Evolutionary conservation across 2,797 vertebrate genomes (phyloP).

Genomic region (Staurois parvus): DNA sequence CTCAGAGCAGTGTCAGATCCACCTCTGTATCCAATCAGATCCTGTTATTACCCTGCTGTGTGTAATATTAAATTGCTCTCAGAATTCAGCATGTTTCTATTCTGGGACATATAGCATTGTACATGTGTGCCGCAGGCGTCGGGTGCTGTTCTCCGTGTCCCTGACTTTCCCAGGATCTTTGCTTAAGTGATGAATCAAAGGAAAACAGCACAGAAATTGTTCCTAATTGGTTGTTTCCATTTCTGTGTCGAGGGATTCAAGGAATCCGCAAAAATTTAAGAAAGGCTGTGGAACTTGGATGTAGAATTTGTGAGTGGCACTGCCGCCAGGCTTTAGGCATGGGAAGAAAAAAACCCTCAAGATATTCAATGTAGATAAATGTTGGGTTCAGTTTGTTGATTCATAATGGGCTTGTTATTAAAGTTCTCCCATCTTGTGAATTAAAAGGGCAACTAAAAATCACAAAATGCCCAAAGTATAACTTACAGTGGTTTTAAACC

Average conservation of each 20-base stretch:
- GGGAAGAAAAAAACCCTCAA: background rate
- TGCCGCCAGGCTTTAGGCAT: background rate
- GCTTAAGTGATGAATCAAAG: background rate
- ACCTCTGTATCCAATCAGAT: slow-evolving; percentile 9
- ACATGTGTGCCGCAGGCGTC: background rate
- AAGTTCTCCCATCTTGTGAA: background rate
- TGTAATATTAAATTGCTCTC: slow-evolving; percentile 3
- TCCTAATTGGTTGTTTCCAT: slow-evolving; percentile 1
- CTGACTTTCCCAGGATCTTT: background rate
- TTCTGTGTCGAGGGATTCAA: background rate
- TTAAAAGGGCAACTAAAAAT: background rate
- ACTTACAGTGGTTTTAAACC: background rate
- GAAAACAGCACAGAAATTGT: background rate
- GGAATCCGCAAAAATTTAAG: background rate
- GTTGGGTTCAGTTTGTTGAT: background rate
- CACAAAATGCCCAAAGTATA: background rate
- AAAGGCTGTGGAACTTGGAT: background rate
- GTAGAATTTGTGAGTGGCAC: background rate
- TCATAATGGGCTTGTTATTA: background rate
- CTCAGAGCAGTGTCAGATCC: background rate
- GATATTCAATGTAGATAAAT: background rate
- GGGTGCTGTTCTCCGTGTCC: background rate
- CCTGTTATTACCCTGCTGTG: background rate
- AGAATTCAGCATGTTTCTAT: background rate
- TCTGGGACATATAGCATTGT: background rate